phyloP scores from a whole-genome alignment of 2,113 vertebrate genomes.

The Burhinus bistriatus region DNA sequence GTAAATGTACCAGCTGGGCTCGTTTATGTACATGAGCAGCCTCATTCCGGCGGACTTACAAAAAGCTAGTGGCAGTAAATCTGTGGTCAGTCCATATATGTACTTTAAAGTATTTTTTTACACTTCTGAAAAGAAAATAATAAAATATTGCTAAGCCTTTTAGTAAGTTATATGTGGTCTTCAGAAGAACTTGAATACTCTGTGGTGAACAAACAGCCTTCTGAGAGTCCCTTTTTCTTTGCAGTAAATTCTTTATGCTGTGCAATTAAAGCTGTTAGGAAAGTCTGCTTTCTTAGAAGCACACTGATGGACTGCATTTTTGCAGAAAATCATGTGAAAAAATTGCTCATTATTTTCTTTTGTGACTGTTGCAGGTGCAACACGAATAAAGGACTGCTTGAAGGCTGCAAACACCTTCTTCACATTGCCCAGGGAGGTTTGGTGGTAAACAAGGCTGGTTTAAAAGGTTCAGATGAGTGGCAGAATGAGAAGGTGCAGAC shows the following conservation, averaged over 20 bases:
- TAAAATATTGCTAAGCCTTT: conserved; percentile 69
- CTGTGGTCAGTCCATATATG: conserved; percentile 77
- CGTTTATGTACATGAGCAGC: conserved; percentile 76
- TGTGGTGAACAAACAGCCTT: conserved; percentile 5
- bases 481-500: not conserved
- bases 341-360: conserved; percentile 58
- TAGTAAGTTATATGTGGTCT: conserved; percentile 51
- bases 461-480: not conserved
- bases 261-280: conserved; percentile 50
- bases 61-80: conserved; percentile 78
- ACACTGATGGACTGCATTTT: not conserved
- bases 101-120: conserved; percentile 80
- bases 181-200: conserved; percentile 54
- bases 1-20: conserved; percentile 84
- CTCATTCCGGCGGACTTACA: conserved; percentile 70
- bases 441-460: not conserved
- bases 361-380: conserved; percentile 52
- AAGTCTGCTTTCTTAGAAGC: conserved; percentile 35
- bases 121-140: conserved; percentile 76
- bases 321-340: conserved; percentile 43
- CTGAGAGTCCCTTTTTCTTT: conserved; percentile 50
- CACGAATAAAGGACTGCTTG: conserved; percentile 14
- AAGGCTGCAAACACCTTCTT: conserved; percentile 32
- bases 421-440: not conserved
- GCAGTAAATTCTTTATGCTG: conserved; percentile 45